phyloP scores from a whole-genome alignment of 2,797 vertebrate genomes.

The Myotis planiceps region DNA sequence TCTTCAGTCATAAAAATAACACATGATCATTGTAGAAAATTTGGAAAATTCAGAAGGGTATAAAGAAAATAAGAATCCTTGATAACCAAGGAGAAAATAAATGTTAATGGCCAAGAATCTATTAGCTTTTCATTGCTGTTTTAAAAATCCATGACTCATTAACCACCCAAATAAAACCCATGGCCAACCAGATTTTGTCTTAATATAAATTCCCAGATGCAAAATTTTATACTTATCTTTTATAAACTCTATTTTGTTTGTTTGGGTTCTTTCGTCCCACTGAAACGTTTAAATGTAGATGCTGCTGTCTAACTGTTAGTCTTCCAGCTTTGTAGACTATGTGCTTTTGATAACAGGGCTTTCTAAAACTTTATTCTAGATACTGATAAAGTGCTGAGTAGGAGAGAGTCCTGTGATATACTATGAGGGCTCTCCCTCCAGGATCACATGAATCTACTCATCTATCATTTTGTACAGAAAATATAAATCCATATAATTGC shows the following conservation, averaged over 20 bases:
- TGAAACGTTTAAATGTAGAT: not conserved
- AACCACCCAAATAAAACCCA: not conserved
- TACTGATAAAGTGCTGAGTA: not conserved
- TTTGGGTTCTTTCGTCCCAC: not conserved
- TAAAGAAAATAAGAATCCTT: constrained; percentile 25
- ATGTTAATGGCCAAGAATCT: not conserved
- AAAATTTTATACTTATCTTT: not conserved
- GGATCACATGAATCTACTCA: not conserved
- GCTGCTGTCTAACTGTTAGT: not conserved
- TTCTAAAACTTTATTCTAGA: not conserved
- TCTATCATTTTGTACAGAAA: not conserved
- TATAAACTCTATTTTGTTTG: not conserved
- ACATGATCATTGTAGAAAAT: constrained; percentile 30
- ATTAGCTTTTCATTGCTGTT: not conserved
- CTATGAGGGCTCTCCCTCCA: not conserved
- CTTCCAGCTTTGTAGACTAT: not conserved
- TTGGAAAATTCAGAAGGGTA: constrained; percentile 30
- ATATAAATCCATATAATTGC: not conserved
- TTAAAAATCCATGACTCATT: not conserved
- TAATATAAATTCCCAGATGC: not conserved
- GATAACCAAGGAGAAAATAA: constrained; percentile 42
- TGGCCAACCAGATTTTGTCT: not conserved
- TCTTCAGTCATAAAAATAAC: constrained; percentile 51
- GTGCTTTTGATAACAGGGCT: not conserved
- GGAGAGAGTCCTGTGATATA: not conserved